phyloP scores from a whole-genome alignment of 1,140 invertebrate genomes.

The Drosophila prosaltans region DNA sequence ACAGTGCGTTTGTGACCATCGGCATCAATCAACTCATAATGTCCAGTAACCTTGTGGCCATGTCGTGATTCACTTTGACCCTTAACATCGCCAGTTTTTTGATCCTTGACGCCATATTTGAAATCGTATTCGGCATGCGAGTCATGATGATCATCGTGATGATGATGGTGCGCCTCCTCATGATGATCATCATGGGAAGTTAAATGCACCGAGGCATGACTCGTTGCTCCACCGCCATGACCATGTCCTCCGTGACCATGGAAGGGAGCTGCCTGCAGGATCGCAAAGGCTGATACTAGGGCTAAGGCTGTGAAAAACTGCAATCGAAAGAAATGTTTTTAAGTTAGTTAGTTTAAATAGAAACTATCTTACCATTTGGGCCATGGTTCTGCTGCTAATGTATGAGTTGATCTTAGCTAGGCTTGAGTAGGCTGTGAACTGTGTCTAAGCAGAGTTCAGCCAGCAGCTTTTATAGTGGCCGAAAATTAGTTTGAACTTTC shows the following conservation, averaged over 20 bases:
- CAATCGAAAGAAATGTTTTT: neutral
- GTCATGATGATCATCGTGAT: slow-evolving; percentile 64
- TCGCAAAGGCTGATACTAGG: slow-evolving; percentile 48
- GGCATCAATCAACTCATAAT: slow-evolving; percentile 82
- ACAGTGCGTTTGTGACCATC: slow-evolving; percentile 83
- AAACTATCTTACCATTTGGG: slow-evolving; percentile 55
- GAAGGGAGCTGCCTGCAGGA: slow-evolving; percentile 54
- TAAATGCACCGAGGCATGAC: slow-evolving; percentile 70
- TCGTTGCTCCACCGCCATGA: slow-evolving; percentile 64
- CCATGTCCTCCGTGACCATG: slow-evolving; percentile 52
- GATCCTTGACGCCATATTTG: slow-evolving; percentile 72
- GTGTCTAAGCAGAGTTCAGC: slow-evolving; percentile 37
- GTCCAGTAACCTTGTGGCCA: slow-evolving; percentile 79
- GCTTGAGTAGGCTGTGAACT: slow-evolving; percentile 62
- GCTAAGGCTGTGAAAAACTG: slow-evolving; percentile 56
- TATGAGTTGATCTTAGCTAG: slow-evolving; percentile 65
- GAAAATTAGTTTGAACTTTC: slow-evolving; percentile 54
- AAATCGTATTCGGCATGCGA: slow-evolving; percentile 74
- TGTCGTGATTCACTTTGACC: slow-evolving; percentile 63
- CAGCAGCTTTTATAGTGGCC: slow-evolving; percentile 46
- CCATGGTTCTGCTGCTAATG: slow-evolving; percentile 64
- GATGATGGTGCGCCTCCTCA: slow-evolving; percentile 27
- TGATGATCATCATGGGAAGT: slow-evolving; percentile 63
- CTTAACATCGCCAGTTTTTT: slow-evolving; percentile 75
- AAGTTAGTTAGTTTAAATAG: no score